A percentile compares a stretch with the other conserved stretches of the same genome.
Evolutionary conservation across 2,113 vertebrate species (phyloP).

Genomic region (Sardina pilchardus): DNA sequence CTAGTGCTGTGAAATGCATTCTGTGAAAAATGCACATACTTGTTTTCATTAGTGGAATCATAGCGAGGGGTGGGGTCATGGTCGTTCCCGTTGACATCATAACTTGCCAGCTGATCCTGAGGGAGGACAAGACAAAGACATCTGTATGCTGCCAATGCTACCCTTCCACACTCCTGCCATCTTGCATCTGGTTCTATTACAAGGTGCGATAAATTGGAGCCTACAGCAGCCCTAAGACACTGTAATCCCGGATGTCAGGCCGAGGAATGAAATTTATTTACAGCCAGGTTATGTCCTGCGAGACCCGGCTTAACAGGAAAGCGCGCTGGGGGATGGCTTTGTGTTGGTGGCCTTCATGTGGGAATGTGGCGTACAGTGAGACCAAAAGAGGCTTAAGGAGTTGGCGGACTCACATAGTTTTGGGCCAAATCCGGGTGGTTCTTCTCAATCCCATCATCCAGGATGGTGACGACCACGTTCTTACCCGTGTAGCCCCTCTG

Average conservation of each 20-base stretch:
- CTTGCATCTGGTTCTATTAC: slow-evolving; percentile 46
- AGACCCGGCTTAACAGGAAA: neutral
- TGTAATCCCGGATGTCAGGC: slow-evolving; percentile 47
- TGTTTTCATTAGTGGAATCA: slow-evolving; percentile 87
- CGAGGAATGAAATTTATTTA: slow-evolving; percentile 47
- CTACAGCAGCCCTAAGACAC: slow-evolving; percentile 38
- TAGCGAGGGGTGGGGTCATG: slow-evolving; percentile 87
- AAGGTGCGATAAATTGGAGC: slow-evolving; percentile 42
- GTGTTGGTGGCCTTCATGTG: neutral
- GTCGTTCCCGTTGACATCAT: slow-evolving; percentile 90
- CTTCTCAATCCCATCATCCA: slow-evolving; percentile 92
- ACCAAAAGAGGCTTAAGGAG: neutral
- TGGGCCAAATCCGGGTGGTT: slow-evolving; percentile 87
- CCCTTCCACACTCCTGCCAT: slow-evolving; percentile 37
- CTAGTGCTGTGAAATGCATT: neutral
- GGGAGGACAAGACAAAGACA: slow-evolving; percentile 20
- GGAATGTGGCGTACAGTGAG: neutral
- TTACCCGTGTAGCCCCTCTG: slow-evolving; percentile 86
- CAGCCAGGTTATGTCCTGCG: slow-evolving; percentile 41
- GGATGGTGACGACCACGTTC: slow-evolving; percentile 88
- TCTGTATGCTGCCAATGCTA: slow-evolving; percentile 22
- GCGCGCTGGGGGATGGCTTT: neutral
- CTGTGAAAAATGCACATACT: slow-evolving; percentile 67
- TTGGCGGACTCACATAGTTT: slow-evolving; percentile 83
- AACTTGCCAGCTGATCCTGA: slow-evolving; percentile 89